Evolutionary conservation across 2,797 vertebrate genomes (phyloP).

Genomic region (Ptychobarbus kaznakovi): DNA sequence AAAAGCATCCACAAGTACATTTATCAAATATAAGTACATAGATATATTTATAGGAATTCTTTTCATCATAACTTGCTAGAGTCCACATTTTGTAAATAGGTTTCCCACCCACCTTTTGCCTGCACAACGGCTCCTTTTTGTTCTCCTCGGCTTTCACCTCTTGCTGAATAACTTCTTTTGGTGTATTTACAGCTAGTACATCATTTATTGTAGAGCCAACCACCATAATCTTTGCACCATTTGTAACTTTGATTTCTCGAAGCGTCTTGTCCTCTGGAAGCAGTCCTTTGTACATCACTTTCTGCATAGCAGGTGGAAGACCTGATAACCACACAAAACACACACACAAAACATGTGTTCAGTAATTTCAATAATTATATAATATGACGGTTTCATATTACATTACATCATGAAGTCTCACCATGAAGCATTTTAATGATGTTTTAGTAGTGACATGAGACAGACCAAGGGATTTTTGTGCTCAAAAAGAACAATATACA

Average conservation of each 20-base stretch:
- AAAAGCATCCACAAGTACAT: background rate
- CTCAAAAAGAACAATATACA: background rate
- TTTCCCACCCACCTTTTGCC: slow-evolving; percentile 90
- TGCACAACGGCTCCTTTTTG: slow-evolving; percentile 97
- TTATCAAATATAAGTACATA: background rate
- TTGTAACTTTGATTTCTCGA: slow-evolving; percentile 95
- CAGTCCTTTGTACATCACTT: slow-evolving; percentile 99
- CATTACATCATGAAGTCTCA: background rate
- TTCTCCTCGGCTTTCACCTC: slow-evolving; percentile 96
- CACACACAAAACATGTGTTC: background rate
- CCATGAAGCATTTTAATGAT: background rate
- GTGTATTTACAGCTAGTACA: slow-evolving; percentile 95
- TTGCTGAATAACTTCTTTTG: slow-evolving; percentile 95
- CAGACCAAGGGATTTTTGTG: background rate
- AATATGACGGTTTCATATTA: background rate
- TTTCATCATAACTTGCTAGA: background rate
- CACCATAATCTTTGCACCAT: slow-evolving; percentile 98
- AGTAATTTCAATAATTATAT: background rate
- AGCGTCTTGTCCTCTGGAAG: slow-evolving; percentile 96
- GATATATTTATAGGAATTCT: background rate
- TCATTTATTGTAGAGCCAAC: slow-evolving; percentile 99
- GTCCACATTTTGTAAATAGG: background rate
- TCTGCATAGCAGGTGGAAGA: slow-evolving; percentile 99
- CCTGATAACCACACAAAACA: slow-evolving; percentile 72
- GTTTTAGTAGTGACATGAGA: background rate